Evolutionary conservation across 2,797 vertebrate species (phyloP).

Genomic region (Typhlichthys subterraneus): DNA sequence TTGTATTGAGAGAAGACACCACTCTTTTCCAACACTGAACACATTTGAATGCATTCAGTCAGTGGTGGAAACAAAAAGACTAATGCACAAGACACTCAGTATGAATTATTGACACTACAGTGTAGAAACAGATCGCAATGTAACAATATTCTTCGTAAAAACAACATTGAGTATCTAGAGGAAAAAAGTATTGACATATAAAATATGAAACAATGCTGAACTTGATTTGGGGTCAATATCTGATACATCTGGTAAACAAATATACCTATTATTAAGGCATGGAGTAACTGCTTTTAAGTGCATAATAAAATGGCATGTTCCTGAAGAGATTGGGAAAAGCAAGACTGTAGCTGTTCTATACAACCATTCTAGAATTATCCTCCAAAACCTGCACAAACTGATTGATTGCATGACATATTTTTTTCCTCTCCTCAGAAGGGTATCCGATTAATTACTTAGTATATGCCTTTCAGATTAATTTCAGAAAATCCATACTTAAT

Average conservation of each 20-base stretch:
- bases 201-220: conserved; percentile 10
- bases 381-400: no score
- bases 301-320: conserved; percentile 24
- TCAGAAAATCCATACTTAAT: conserved; percentile 1
- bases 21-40: no score
- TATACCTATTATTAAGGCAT: conserved; percentile 51
- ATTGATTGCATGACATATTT: no score
- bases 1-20: no score
- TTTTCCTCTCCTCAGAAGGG: no score
- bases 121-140: no score
- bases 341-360: background rate
- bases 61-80: no score
- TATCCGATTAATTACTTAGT: no score
- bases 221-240: conserved; percentile 14
- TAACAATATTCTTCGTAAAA: background rate
- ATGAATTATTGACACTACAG: no score
- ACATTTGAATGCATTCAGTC: no score
- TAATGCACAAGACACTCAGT: no score
- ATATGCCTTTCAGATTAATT: no score
- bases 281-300: conserved; percentile 38
- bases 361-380: background rate
- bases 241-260: conserved; percentile 12
- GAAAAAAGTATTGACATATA: background rate
- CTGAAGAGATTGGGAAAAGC: background rate
- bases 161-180: conserved; percentile 7